These are phyloP conservation scores for Heterotis niloticus DNA, from an alignment of 2,113 vertebrate genomes.

Conservation along the genomic window DNA sequence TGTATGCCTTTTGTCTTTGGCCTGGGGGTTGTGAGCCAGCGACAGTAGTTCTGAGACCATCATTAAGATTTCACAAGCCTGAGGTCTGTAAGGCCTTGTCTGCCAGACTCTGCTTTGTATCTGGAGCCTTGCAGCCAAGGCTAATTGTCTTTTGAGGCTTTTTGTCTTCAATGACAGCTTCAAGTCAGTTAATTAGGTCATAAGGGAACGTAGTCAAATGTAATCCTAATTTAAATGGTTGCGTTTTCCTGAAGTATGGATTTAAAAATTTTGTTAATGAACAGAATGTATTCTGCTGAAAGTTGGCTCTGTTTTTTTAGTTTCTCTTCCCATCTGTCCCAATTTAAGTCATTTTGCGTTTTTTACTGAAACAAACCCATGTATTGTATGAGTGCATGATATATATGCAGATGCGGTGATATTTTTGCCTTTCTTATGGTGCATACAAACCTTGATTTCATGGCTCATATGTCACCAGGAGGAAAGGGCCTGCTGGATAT, in stretches of 20 bases:
- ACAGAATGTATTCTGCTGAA: neutral
- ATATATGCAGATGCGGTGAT: neutral
- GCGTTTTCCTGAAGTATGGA: constrained; percentile 29
- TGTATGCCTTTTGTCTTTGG: neutral
- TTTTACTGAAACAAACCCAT: neutral
- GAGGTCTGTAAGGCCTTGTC: constrained; percentile 1
- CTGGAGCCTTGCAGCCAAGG: constrained; percentile 27
- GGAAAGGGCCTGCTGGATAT: constrained; percentile 84
- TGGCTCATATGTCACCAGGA: constrained; percentile 56
- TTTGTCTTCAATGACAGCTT: neutral
- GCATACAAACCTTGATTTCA: too few species aligned
- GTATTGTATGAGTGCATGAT: neutral
- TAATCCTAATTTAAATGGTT: constrained; percentile 10
- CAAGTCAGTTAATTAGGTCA: constrained; percentile 24
- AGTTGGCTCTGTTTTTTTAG: constrained; percentile 7
- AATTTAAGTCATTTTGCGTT: neutral
- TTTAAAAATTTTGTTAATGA: constrained; percentile 8
- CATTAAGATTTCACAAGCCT: constrained; percentile 36
- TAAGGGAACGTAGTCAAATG: constrained; percentile 17
- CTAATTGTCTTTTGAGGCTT: constrained; percentile 35
- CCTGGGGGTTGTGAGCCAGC: neutral
- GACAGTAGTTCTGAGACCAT: neutral
- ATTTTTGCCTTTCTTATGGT: neutral
- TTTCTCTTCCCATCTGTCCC: constrained; percentile 8
- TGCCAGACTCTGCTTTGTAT: constrained; percentile 24